These are phyloP conservation scores for Caerostris extrusa DNA, from an alignment of 1,140 invertebrate genomes.

Conservation along the genomic window DNA sequence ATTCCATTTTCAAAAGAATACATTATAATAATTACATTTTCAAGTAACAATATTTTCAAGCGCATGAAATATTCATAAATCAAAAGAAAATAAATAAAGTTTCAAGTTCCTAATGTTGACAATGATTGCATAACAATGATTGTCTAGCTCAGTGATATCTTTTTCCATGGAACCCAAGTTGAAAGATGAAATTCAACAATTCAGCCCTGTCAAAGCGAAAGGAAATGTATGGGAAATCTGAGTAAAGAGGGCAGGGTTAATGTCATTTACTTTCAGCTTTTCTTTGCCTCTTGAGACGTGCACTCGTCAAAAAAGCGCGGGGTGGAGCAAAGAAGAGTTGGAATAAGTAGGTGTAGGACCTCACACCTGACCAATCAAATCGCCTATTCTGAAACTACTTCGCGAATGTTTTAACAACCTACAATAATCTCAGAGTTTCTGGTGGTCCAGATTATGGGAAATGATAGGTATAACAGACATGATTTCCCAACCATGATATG, in stretches of 20 bases:
- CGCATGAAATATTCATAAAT: no score
- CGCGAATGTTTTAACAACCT: not conserved
- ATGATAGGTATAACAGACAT: not conserved
- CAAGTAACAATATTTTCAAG: no score
- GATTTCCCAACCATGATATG: not conserved
- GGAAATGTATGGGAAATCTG: not conserved
- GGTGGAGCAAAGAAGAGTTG: slow-evolving; percentile 49
- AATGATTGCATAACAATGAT: no score
- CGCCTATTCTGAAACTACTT: slow-evolving; percentile 25
- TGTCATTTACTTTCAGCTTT: not conserved
- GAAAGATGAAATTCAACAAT: no score
- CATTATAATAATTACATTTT: no score
- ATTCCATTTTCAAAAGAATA: no score
- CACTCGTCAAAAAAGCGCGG: slow-evolving; percentile 18
- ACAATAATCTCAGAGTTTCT: not conserved
- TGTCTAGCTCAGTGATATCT: no score
- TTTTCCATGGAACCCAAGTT: no score
- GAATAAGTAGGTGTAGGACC: slow-evolving; percentile 66
- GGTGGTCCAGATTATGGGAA: slow-evolving; percentile 44
- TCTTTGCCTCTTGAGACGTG: not conserved
- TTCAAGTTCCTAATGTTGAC: no score
- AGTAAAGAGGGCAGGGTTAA: not conserved
- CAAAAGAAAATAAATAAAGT: no score
- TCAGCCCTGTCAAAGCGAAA: not conserved
- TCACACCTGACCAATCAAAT: slow-evolving; percentile 64